These are phyloP conservation scores for Poeciliopsis turrubarensis DNA, from an alignment of 2,113 vertebrate species.

Conservation along the genomic window DNA sequence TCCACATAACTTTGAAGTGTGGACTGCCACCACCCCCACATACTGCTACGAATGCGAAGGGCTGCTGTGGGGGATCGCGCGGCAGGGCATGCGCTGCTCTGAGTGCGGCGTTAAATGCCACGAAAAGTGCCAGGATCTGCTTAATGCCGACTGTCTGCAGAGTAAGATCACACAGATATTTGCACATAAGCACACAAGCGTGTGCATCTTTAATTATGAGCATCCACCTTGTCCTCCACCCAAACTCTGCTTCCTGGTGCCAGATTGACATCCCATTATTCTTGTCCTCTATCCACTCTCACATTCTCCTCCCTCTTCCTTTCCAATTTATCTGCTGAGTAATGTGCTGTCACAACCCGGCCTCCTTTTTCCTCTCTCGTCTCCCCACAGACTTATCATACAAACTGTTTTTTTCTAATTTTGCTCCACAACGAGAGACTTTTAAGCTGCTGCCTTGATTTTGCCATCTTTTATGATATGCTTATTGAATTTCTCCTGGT, in stretches of 20 bases:
- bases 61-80: slow-evolving; percentile 97
- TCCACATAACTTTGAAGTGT: slow-evolving; percentile 98
- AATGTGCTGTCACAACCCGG: slow-evolving; percentile 69
- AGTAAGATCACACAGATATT: slow-evolving; percentile 78
- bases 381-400: slow-evolving; percentile 54
- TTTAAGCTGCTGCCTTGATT: slow-evolving; percentile 42
- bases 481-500: slow-evolving; percentile 43
- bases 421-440: slow-evolving; percentile 38
- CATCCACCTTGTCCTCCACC: slow-evolving; percentile 8
- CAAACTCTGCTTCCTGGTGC: slow-evolving; percentile 51
- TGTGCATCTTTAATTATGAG: slow-evolving; percentile 6
- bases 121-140: slow-evolving; percentile 97
- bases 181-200: background rate
- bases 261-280: slow-evolving; percentile 69
- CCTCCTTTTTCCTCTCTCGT: slow-evolving; percentile 35
- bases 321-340: slow-evolving; percentile 72
- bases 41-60: slow-evolving; percentile 99
- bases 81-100: slow-evolving; percentile 97
- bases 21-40: slow-evolving; percentile 98
- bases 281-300: slow-evolving; percentile 63
- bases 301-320: slow-evolving; percentile 59
- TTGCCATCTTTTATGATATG: slow-evolving; percentile 27
- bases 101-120: slow-evolving; percentile 98
- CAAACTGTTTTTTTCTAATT: slow-evolving; percentile 53
- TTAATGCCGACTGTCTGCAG: slow-evolving; percentile 97